Percentiles rank a stretch among this genome's conserved stretches.
Conservation (phyloP, 2,113 vertebrate genomes). For the Hipposideros armiger region DNA sequence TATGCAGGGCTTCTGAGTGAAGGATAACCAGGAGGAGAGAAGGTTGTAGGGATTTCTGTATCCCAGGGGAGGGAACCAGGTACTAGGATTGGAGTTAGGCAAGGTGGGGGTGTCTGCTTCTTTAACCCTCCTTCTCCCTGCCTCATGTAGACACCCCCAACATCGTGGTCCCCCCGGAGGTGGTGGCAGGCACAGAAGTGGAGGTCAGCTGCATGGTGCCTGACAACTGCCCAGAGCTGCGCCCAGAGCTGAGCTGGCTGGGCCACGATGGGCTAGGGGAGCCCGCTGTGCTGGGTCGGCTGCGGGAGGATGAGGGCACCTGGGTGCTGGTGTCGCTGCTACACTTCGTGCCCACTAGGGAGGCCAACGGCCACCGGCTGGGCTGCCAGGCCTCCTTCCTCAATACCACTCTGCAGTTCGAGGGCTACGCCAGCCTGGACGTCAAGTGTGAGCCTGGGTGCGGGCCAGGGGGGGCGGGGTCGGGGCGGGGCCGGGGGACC, state of each 20-base stretch:
- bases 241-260: conserved; percentile 93
- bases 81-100: neutral
- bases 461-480: neutral
- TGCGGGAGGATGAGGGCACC: conserved; percentile 91
- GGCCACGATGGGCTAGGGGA: conserved; percentile 92
- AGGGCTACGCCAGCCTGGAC: conserved; percentile 91
- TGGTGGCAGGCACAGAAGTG: conserved; percentile 90
- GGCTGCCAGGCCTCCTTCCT: conserved; percentile 93
- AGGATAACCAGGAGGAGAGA: neutral
- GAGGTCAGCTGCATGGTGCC: conserved; percentile 94
- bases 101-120: neutral
- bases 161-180: conserved; percentile 92
- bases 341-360: conserved; percentile 91
- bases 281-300: conserved; percentile 88
- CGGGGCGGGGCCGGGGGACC: neutral
- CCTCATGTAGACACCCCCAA: conserved; percentile 90
- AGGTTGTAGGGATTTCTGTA: neutral
- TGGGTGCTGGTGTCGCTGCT: conserved; percentile 91
- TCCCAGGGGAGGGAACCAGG: neutral
- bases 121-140: neutral
- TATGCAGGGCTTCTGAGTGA: neutral
- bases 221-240: conserved; percentile 94
- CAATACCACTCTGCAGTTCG: conserved; percentile 92
- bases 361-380: conserved; percentile 92
- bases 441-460: conserved; percentile 91